Conservation (phyloP, 2,113 vertebrate species). For the Cyrtonyx montezumae region DNA sequence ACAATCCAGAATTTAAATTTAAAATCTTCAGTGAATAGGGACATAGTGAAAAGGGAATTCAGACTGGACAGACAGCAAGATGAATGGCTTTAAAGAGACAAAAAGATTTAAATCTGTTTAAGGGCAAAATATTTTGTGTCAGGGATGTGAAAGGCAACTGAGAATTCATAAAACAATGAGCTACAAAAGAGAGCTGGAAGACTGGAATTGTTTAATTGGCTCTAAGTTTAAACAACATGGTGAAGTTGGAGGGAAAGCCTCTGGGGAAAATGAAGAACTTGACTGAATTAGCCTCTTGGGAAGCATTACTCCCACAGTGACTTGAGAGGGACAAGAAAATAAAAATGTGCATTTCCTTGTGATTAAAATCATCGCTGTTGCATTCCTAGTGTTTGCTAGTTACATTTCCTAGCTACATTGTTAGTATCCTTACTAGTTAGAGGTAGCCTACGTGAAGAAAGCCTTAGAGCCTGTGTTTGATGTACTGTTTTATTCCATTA, state of each 20-base stretch:
- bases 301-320: neutral
- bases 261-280: constrained; percentile 29
- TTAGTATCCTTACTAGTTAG: neutral
- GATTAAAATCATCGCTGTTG: neutral
- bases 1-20: neutral
- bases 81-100: neutral
- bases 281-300: constrained; percentile 18
- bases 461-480: neutral
- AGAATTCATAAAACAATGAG: neutral
- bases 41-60: neutral
- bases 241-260: constrained; percentile 17
- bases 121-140: neutral
- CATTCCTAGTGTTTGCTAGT: neutral
- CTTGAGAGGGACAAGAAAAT: neutral
- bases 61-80: neutral
- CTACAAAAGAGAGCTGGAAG: neutral
- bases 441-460: neutral
- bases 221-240: neutral
- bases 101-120: neutral
- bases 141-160: neutral
- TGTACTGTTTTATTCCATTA: neutral
- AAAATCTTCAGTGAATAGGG: neutral
- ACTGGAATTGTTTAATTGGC: neutral
- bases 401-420: neutral
- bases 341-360: constrained; percentile 1